Evolutionary conservation across 2,888 invertebrate species (phyloP).

Genomic region (Mechanitis mazaeus): DNA sequence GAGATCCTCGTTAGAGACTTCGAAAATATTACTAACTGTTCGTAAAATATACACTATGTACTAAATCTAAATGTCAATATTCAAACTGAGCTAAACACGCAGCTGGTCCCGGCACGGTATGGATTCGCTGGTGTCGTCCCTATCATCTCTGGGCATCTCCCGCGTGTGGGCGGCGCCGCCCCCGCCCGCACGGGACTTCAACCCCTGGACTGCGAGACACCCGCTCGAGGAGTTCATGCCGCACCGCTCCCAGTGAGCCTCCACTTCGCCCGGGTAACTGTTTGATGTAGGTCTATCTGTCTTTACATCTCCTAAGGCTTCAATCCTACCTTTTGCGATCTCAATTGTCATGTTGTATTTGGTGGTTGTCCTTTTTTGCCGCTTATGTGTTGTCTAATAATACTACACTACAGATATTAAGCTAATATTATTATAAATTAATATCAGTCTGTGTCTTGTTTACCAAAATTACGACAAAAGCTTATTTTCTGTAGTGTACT

Average conservation of each 20-base stretch:
- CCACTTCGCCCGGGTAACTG: conserved; percentile 21
- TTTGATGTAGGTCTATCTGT: conserved; percentile 4
- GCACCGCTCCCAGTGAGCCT: conserved; percentile 31
- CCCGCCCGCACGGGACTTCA: conserved; percentile 49
- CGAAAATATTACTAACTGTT: too few species aligned
- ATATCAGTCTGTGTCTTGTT: too few species aligned
- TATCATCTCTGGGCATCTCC: conserved; percentile 42
- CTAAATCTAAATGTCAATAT: neutral
- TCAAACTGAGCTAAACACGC: neutral
- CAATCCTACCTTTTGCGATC: too few species aligned
- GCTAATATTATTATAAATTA: too few species aligned
- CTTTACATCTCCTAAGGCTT: neutral
- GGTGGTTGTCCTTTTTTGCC: neutral
- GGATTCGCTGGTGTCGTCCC: conserved; percentile 46
- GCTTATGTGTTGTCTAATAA: neutral
- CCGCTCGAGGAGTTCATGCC: conserved; percentile 61
- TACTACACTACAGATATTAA: neutral
- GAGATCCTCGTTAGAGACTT: too few species aligned
- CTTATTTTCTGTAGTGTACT: too few species aligned
- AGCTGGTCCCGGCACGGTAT: conserved; percentile 34
- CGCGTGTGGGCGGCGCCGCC: conserved; percentile 36
- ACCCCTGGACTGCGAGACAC: conserved; percentile 64
- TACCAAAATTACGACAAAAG: too few species aligned
- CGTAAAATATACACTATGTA: neutral
- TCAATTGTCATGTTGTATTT: neutral